Percentiles rank a stretch among this genome's conserved stretches.
phyloP scores from a whole-genome alignment of 2,113 vertebrate genomes.

The Colaptes auratus region DNA sequence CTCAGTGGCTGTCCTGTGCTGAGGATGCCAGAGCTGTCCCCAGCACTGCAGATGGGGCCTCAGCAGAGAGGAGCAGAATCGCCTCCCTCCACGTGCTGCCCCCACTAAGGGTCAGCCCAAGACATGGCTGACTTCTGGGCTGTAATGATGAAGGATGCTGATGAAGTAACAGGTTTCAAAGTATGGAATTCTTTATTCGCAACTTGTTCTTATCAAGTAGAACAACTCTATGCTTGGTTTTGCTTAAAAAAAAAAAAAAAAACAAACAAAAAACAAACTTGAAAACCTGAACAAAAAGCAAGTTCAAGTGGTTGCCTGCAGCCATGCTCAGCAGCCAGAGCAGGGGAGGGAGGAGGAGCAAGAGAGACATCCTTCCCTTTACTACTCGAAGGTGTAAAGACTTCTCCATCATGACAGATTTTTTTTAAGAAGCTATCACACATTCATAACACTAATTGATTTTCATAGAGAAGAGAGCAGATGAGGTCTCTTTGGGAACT shows the following conservation, averaged over 20 bases:
- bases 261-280: not conserved
- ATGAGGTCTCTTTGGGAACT: constrained; percentile 75
- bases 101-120: too few species aligned
- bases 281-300: not conserved
- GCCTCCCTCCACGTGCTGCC: too few species aligned
- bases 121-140: too few species aligned
- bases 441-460: constrained; percentile 77
- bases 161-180: not conserved
- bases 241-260: not conserved
- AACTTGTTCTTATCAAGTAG: not conserved
- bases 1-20: too few species aligned
- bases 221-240: not conserved
- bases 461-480: constrained; percentile 73
- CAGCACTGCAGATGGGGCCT: too few species aligned
- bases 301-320: not conserved
- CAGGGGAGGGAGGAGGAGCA: constrained; percentile 1
- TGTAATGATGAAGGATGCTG: not conserved
- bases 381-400: constrained; percentile 40
- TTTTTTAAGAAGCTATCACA: constrained; percentile 70
- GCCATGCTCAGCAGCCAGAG: not conserved
- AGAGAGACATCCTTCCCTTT: constrained; percentile 9
- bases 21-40: too few species aligned
- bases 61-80: too few species aligned
- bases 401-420: constrained; percentile 50
- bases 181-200: not conserved